Base-by-base conservation (phyloP, 2,888 invertebrate species). In the Metellina segmentata region DNA sequence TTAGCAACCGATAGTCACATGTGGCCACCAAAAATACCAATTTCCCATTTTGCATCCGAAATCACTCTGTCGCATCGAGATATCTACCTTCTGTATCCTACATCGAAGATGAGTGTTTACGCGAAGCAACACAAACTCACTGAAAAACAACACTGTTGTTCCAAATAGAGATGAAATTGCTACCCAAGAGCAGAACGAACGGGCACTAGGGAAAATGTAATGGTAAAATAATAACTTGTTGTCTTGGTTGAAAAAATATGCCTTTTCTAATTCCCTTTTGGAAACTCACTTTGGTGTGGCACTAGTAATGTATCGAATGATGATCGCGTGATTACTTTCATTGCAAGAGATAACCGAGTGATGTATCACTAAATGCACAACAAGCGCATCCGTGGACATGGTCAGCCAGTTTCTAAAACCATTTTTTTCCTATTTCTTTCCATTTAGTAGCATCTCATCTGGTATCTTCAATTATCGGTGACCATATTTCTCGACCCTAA, bases 311-410 rank as follows among this genome's bases (percentile, higher is more conserved):
- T 19, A 71, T 9, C 70, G 13, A 70, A 82, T 49, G n/a, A 82
- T 81, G 69, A 48, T 82, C 51, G 82, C 82, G 82, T 82, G 71
- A 70, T 82, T 71, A n/a, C 71, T 72, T 82, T 49, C 82, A 52
- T 71, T 71, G 19, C 19, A 81, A 69, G 19, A 71, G 82, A 82
- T 82, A 82, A 71, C 71, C 16, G 49, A 82, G 82, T 71, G 70
- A 69, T 19, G 71, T 51, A 82, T 69, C 49, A 70, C 82, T 82
- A 71, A 82, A 82, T 71, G 82, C 51, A 82, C 71, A 71, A 81
- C 11, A 69, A 81, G 71, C 20, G 1, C 48, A 74, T 19, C 19
- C 71, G n/a, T 48, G 82, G 49, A 69, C 82, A 71, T 71, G 49
- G 69, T 48, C 75, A 75, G 75, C 52, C 48, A 53, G 69, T 52